Evolutionary conservation across 2,888 invertebrate genomes (phyloP).

Genomic region (Anoplius nigerrimus): DNA sequence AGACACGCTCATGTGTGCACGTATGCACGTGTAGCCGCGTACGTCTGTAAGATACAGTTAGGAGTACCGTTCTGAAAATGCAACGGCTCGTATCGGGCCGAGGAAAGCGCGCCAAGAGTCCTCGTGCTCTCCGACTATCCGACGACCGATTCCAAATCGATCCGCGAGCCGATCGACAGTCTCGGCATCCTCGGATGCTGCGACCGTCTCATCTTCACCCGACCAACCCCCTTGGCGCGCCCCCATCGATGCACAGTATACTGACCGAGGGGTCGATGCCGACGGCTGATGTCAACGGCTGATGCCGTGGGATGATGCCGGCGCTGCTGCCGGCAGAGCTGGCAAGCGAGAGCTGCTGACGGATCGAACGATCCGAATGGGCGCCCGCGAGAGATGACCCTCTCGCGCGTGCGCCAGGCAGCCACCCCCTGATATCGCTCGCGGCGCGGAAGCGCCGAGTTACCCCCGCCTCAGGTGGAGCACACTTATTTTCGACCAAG

Average conservation of each 20-base stretch:
- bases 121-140: constrained; percentile 10
- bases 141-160: not conserved
- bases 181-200: no score
- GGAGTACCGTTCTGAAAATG: constrained; percentile 70
- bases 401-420: no score
- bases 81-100: constrained; percentile 61
- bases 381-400: not conserved
- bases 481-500: no score
- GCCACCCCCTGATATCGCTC: constrained; percentile 1
- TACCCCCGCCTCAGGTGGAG: not conserved
- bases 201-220: no score
- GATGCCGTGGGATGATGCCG: no score
- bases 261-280: no score
- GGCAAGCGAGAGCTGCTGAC: constrained; percentile 27
- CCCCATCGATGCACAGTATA: no score
- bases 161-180: not conserved
- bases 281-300: not conserved
- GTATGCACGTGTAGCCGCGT: constrained; percentile 23
- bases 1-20: constrained; percentile 1
- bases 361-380: constrained; percentile 21
- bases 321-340: not conserved
- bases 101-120: constrained; percentile 51
- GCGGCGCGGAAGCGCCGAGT: constrained; percentile 17
- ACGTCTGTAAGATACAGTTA: constrained; percentile 67
- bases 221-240: no score